Base-by-base conservation (phyloP, 2,113 vertebrate species). In the Nothoprocta pentlandii region DNA sequence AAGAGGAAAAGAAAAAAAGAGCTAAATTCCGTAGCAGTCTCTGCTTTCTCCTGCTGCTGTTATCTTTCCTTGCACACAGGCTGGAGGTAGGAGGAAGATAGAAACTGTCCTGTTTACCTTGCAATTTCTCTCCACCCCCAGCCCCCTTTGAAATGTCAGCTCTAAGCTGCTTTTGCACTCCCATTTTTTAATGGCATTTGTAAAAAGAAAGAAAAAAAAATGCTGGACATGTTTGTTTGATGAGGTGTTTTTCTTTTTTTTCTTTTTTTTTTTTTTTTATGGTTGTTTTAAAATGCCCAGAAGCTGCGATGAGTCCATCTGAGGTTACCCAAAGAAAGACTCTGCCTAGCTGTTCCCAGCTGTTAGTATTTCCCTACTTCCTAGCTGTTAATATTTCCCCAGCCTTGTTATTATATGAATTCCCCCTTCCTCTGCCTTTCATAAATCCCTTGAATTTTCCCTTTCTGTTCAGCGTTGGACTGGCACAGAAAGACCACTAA, bases 21-120 rank as follows among this genome's bases (percentile, higher is more conserved):
- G 90, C 90, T 93, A 91, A 87, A 92, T 96, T 96, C 95, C 93
- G 87, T 87, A 77, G 93, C 92, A 95, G 93, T 81, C 67, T 89
- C 91, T 56, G 62, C 84, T 92, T 96, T 91, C 76, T 94, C 94
- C 87, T 95, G 77, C 91, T 78, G 66, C 90, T 90, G 93, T 97
- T 97, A 97, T 97, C 97, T 97, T 90, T 56, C 80, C 87, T 83
- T 82, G 88, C 94, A 97, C 95, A 87, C 87, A 80, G 80, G 62
- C 92, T 95, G 67, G 87, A 95, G 89, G 91, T 93, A 96, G 90
- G 13, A 69, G 68, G 71, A 96, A 94, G 93, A 92, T 54, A 93
- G 87, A 93, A 93, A 85, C 67, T 88, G 76, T 87, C 79, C 94
- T 94, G 83, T 93, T 94, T 97, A 95, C 95, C 92, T 96, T 80